A percentile compares a stretch with the other conserved stretches of the same genome.
These are phyloP conservation scores for Aproaerema taeniolella DNA, from an alignment of 2,888 invertebrate genomes.

Conservation along the genomic window DNA sequence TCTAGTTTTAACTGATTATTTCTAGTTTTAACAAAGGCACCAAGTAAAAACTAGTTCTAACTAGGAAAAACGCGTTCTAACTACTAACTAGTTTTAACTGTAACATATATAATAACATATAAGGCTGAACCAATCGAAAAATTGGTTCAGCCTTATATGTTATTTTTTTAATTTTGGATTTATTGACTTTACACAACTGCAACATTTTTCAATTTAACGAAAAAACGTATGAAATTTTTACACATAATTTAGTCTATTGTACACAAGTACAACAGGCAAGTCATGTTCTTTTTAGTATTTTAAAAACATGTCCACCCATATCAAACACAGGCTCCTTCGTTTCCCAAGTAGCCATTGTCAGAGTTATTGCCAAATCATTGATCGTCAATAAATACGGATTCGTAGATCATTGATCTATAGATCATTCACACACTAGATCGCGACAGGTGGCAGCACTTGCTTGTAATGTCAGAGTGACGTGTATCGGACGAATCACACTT, in stretches of 20 bases:
- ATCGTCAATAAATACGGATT: conserved; percentile 53
- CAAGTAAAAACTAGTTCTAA: too few species aligned
- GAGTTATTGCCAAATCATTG: conserved; percentile 67
- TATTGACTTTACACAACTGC: too few species aligned
- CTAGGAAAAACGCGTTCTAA: too few species aligned
- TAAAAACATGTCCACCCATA: conserved; percentile 31
- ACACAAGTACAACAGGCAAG: conserved; percentile 10
- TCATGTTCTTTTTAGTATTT: conserved; percentile 11
- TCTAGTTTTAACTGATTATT: too few species aligned
- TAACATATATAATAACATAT: too few species aligned
- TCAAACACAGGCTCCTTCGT: conserved; percentile 41
- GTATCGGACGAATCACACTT: conserved; percentile 45
- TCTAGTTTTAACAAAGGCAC: too few species aligned
- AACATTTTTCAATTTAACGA: too few species aligned
- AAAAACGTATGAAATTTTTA: conserved; percentile 17
- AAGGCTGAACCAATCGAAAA: too few species aligned
- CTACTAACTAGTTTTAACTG: too few species aligned
- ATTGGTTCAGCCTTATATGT: too few species aligned
- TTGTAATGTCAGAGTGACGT: conserved; percentile 34
- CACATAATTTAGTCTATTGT: conserved; percentile 21
- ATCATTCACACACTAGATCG: conserved; percentile 50
- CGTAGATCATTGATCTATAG: conserved; percentile 19
- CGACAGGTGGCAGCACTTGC: conserved; percentile 60
- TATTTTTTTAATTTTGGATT: too few species aligned
- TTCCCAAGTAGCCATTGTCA: conserved; percentile 54